A percentile compares a stretch with the other conserved stretches of the same genome.
phyloP scores from a whole-genome alignment of 2,113 vertebrate species.

The Sitta europaea region DNA sequence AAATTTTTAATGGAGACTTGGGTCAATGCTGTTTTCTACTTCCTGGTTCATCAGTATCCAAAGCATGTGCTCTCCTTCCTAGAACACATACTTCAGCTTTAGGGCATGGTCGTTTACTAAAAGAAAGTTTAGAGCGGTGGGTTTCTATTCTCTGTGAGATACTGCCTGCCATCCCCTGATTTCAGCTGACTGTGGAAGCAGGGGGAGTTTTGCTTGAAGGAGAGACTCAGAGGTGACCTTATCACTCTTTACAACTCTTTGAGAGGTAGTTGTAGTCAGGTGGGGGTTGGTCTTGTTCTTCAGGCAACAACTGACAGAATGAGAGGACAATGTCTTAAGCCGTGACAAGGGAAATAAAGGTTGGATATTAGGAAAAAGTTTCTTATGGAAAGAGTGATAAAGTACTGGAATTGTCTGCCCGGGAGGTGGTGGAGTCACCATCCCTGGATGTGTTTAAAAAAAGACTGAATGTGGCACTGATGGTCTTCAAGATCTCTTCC shows the following conservation, averaged over 20 bases:
- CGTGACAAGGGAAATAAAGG: rapidly evolving
- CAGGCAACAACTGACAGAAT: neutral
- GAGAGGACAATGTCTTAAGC: neutral
- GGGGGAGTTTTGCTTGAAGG: neutral
- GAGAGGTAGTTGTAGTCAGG: neutral
- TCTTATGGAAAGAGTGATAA: neutral
- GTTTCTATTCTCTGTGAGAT: neutral
- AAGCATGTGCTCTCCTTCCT: neutral
- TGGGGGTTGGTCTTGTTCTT: neutral
- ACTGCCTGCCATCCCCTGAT: neutral
- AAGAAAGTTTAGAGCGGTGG: neutral
- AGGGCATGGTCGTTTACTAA: neutral
- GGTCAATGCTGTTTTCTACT: neutral
- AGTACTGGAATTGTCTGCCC: neutral
- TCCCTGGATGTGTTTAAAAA: neutral
- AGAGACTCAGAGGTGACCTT: neutral
- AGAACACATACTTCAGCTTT: neutral
- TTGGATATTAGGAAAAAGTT: neutral
- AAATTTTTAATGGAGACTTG: neutral
- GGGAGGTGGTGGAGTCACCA: too few relatives aligned
- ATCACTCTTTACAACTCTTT: neutral
- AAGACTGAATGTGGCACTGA: neutral
- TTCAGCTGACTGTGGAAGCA: neutral
- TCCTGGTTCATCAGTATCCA: rapidly evolving
- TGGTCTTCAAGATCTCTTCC: neutral